These are phyloP conservation scores for Dione juno DNA, from an alignment of 2,888 invertebrate genomes.

Conservation along the genomic window DNA sequence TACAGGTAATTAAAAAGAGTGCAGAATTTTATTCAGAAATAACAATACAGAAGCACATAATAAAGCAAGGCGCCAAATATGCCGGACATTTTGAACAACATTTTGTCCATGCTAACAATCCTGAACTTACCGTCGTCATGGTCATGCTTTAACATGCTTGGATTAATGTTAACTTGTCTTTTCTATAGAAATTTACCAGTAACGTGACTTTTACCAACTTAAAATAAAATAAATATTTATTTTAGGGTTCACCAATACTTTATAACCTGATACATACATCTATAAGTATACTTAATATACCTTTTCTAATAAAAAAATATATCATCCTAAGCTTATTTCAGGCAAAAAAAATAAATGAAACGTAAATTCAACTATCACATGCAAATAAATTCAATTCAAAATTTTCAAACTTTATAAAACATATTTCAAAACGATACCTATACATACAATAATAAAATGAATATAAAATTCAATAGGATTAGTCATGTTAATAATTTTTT, in stretches of 20 bases:
- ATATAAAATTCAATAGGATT: conserved; percentile 30
- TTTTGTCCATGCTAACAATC: conserved; percentile 7
- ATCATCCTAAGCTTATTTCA: conserved; percentile 5
- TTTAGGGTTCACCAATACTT: neutral
- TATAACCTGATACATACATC: neutral
- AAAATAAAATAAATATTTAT: neutral
- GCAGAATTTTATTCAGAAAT: conserved; percentile 33
- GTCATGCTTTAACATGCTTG: conserved; percentile 7
- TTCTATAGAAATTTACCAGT: neutral
- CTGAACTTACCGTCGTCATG: conserved; percentile 20
- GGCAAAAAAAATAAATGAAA: conserved; percentile 24
- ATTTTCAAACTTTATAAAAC: conserved; percentile 8
- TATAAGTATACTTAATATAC: neutral
- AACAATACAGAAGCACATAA: conserved; percentile 35
- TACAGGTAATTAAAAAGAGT: conserved; percentile 22
- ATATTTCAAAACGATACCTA: conserved; percentile 10
- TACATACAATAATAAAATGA: neutral
- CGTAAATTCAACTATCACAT: neutral
- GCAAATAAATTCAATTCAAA: conserved; percentile 16
- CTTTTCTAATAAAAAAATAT: neutral
- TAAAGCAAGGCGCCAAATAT: conserved; percentile 35
- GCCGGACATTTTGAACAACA: conserved; percentile 10
- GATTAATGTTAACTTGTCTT: neutral
- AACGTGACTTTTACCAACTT: neutral
- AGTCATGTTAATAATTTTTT: conserved; percentile 38